Evolutionary conservation across 2,888 invertebrate genomes (phyloP).

Genomic region (Oscheius sp.): DNA sequence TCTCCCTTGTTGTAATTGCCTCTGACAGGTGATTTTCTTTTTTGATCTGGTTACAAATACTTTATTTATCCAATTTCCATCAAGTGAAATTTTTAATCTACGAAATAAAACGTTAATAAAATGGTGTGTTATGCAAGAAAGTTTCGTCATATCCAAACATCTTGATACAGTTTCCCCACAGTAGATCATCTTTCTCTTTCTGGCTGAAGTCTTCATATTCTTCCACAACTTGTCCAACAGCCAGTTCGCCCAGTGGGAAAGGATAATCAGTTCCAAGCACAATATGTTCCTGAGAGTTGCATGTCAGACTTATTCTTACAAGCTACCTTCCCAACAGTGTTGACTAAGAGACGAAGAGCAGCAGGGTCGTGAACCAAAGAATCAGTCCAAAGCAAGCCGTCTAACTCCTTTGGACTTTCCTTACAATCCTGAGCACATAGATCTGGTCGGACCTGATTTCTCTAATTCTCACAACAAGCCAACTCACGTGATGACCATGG

Average conservation of each 20-base stretch:
- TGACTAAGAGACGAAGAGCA: constrained; percentile 72
- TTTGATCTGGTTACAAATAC: constrained; percentile 14
- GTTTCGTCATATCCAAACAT: constrained; percentile 53
- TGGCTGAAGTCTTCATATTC: constrained; percentile 33
- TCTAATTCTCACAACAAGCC: background rate
- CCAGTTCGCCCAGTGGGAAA: constrained; percentile 75
- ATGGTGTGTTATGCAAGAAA: constrained; percentile 24
- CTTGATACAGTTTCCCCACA: constrained; percentile 61
- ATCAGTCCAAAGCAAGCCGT: constrained; percentile 74
- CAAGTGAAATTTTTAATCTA: too few species aligned
- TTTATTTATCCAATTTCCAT: background rate
- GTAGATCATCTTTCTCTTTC: constrained; percentile 41
- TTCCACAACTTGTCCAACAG: constrained; percentile 53
- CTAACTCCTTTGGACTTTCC: constrained; percentile 70
- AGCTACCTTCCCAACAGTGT: constrained; percentile 73
- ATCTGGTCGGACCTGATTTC: constrained; percentile 73
- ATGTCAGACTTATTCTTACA: background rate
- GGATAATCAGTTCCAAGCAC: constrained; percentile 76
- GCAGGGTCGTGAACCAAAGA: constrained; percentile 74
- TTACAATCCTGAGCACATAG: constrained; percentile 74
- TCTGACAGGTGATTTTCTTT: constrained; percentile 13
- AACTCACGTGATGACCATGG: constrained; percentile 70
- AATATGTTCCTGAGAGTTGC: constrained; percentile 72
- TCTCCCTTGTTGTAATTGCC: constrained; percentile 1
- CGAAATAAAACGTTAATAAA: too few species aligned